These are phyloP conservation scores for Chymomyza caudatula DNA, from an alignment of 2,888 invertebrate genomes.

Conservation along the genomic window DNA sequence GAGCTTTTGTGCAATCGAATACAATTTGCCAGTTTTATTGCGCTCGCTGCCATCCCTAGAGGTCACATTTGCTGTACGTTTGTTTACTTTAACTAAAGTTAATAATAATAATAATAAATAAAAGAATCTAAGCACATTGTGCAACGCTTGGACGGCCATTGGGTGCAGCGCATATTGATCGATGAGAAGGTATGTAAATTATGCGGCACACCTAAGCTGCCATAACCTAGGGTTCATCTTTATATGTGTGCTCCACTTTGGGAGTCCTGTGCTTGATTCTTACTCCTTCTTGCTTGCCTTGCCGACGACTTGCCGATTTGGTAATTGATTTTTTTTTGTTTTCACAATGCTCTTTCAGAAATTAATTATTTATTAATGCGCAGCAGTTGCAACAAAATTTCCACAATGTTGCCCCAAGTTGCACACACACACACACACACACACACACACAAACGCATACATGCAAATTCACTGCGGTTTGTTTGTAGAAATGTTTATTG, in stretches of 20 bases:
- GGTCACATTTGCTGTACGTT: slow-evolving; percentile 45
- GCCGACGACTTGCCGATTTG: slow-evolving; percentile 33
- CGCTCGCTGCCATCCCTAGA: slow-evolving; percentile 41
- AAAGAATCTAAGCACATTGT: slow-evolving; percentile 3
- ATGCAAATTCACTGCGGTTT: background rate
- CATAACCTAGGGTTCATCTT: background rate
- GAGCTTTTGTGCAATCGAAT: background rate
- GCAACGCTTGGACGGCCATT: background rate
- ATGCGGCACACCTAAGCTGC: background rate
- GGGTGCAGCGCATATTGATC: background rate
- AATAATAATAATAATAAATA: slow-evolving; percentile 7
- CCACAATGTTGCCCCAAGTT: background rate
- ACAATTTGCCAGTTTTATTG: background rate
- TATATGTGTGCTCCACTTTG: background rate
- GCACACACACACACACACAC: background rate
- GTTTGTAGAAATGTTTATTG: slow-evolving; percentile 11
- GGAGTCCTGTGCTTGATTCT: background rate
- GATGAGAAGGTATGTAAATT: slow-evolving; percentile 11
- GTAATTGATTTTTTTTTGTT: slow-evolving; percentile 40
- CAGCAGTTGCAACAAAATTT: background rate
- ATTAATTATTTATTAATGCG: background rate
- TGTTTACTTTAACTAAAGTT: slow-evolving; percentile 47
- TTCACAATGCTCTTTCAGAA: background rate
- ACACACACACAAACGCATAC: background rate
- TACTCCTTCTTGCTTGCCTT: background rate